Evolutionary conservation across 2,113 vertebrate genomes (phyloP), one percentile per base, ranked within the genome.

Genomic region (Mugil cephalus): DNA sequence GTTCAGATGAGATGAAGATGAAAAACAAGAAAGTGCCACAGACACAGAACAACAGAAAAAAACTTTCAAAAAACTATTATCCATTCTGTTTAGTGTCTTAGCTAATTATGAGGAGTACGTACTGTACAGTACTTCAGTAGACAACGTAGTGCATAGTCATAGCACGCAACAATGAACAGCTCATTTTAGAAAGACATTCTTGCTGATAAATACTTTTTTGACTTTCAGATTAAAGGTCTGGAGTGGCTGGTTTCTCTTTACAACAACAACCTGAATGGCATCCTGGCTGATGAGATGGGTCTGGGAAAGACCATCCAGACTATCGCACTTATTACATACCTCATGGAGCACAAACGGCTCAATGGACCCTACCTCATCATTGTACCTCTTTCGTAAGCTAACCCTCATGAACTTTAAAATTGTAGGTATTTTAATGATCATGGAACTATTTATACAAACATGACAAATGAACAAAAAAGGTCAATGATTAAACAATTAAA

Each of bases 301-400:
- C 72, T 99, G 92, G 97, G 97, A 1, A 98, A 99, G 83, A 99
- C 97, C 82, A 98, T 99, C 89, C 97, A 99, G 93, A 99, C 97
- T 39, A 99, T 99, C 0, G 97, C 96, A 0, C 95, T 99, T 66
- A 98, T 99, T 92, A 99, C 98, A 0, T 97, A 99, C 96, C 97
- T 99, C 90, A 99, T 99, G 97, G 98, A 99, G 92, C 93, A 96
- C 87, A 99, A 99, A 50, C 94, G 97, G 2, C 97, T 99, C 88
- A 99, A 99, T 0, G 98, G 98, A 15, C 96, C 98, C 74, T 99
- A 97, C 93, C 98, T 99, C 94, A 99, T 99, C 82, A 99, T 99
- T 0, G 98, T 99, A 3, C 98, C 98, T 0, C 96, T 99, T 85
- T 99, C 98, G 98, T 99, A 58, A 95, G 96, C 58, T 40, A 6